These are phyloP conservation scores for Caenorhabditis wallacei DNA, from an alignment of 2,888 invertebrate genomes.

Conservation along the genomic window DNA sequence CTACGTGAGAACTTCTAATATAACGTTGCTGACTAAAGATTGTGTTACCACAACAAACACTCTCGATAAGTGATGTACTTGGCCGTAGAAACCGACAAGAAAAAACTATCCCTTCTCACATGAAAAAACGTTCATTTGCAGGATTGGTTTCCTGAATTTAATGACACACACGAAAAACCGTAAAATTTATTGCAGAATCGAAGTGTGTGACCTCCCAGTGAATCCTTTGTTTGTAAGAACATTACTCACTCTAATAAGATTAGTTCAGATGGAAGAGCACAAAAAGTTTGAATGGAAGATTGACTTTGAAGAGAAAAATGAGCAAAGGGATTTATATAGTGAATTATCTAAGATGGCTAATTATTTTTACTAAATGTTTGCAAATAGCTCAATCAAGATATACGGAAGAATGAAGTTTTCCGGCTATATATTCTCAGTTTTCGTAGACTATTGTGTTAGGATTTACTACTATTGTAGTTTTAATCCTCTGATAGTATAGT, in stretches of 20 bases:
- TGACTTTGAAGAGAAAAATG: background rate
- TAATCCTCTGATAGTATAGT: no score
- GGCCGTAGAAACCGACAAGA: background rate
- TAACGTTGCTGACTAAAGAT: slow-evolving; percentile 38
- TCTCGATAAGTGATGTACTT: background rate
- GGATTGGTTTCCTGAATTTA: background rate
- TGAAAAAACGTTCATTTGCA: background rate
- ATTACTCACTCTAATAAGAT: background rate
- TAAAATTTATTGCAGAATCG: slow-evolving; percentile 5
- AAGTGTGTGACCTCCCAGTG: slow-evolving; percentile 12
- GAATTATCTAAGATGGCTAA: no score
- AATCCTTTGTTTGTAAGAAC: slow-evolving; percentile 2
- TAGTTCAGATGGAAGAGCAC: background rate
- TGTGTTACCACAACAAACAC: slow-evolving; percentile 10
- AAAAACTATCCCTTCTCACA: background rate
- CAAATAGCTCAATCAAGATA: no score
- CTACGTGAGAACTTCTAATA: slow-evolving; percentile 56
- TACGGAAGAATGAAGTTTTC: no score
- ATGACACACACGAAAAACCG: background rate
- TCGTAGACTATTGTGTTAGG: no score
- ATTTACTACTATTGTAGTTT: no score
- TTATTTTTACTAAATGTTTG: no score
- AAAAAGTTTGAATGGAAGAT: background rate
- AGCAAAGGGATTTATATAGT: no score
- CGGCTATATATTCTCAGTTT: no score